phyloP scores from a whole-genome alignment of 2,113 vertebrate genomes.

The Talpa occidentalis region DNA sequence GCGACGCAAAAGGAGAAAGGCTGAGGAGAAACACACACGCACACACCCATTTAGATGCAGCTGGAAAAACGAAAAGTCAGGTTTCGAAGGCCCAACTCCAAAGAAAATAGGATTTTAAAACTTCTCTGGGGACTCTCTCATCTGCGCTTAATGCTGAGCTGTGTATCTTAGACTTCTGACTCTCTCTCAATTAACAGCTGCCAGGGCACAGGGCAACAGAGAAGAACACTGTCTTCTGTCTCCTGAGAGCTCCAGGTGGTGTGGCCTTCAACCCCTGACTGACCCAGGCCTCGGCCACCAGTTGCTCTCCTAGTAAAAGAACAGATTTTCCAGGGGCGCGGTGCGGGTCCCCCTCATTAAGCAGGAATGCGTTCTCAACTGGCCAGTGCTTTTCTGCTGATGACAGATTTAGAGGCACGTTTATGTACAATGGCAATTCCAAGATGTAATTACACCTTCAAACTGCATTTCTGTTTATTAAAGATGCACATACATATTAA shows the following conservation, averaged over 20 bases:
- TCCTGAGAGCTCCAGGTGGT: neutral
- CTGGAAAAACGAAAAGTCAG: slow-evolving; percentile 65
- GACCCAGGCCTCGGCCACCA: neutral
- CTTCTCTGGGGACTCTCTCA: slow-evolving; percentile 38
- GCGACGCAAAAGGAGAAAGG: neutral
- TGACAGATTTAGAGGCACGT: slow-evolving; percentile 27
- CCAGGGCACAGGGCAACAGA: neutral
- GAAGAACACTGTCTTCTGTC: neutral
- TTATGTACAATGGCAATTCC: neutral
- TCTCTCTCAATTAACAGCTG: slow-evolving; percentile 42
- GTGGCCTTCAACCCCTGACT: neutral
- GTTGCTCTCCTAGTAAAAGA: slow-evolving; percentile 5
- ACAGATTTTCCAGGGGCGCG: neutral
- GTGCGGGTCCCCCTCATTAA: neutral
- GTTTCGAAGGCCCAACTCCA: slow-evolving; percentile 59
- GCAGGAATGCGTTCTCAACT: neutral
- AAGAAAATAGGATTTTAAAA: slow-evolving; percentile 71
- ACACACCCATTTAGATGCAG: slow-evolving; percentile 47
- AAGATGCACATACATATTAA: neutral
- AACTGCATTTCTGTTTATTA: slow-evolving; percentile 36
- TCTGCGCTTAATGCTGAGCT: neutral
- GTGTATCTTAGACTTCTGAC: neutral
- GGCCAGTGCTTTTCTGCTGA: neutral
- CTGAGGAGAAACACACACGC: slow-evolving; percentile 39
- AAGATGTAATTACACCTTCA: neutral